Base-by-base conservation (phyloP, 2,888 invertebrate species). In the Dynastes grantii region DNA sequence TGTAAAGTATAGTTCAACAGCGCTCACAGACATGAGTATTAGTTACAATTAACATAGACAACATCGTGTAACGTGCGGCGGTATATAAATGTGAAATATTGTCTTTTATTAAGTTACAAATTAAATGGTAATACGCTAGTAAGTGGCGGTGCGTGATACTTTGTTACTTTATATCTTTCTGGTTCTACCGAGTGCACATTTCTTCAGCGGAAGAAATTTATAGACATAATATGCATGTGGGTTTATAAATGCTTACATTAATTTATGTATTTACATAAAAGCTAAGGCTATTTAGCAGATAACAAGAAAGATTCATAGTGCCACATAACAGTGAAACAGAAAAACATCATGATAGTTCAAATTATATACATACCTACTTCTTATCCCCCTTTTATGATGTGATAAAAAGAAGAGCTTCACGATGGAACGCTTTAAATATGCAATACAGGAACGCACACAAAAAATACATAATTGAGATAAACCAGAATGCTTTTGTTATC, bases 31-130 rank as follows among this genome's bases (percentile, higher is more conserved):
- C 45, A 61, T n/a, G 73, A 3, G 61, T 75, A 75, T 75, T 75
- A 75, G 73, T 75, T 75, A 75, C 73, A 75, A 75, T 75, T 75
- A 75, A 75, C 40, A 61, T 61, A 75, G 73, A 61, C 73, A 75
- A 75, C 45, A 75, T 58, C 73, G 29, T 45, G 73, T 75, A 75
- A 61, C 27, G 29, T 16, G 27, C 22, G 13, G 61, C 45, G 49
- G 61, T 16, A 45, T 27, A 75, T 75, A 61, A 75, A 75, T 40
- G 61, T 75, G 49, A 75, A 75, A 75, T 75, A 75, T 49, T 75
- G 61, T 61, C 61, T 75, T 75, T 58, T 63, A 75, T 75, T 75
- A 75, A 75, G 73, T 75, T 49, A 61, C 73, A 75, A 61, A 75
- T 73, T 75, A 73, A 73, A 58, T 40, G 73, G 61, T 75, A 75